A percentile compares a stretch with the other conserved stretches of the same genome.
Conservation (phyloP, 2,113 vertebrate genomes). For the Xiphophorus hellerii region DNA sequence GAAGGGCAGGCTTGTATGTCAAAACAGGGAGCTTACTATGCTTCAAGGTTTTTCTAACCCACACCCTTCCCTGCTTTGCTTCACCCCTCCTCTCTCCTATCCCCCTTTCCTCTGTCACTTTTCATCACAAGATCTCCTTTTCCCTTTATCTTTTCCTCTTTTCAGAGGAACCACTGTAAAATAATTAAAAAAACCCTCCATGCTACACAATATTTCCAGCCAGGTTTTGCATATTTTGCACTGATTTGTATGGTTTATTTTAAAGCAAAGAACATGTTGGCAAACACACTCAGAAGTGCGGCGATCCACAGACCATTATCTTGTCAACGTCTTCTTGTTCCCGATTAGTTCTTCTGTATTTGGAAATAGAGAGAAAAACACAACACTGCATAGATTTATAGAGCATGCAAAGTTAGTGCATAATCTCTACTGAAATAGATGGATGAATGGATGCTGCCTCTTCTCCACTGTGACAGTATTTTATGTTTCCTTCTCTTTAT, state of each 20-base stretch:
- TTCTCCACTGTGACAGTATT: too few species aligned
- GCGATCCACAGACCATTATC: too few species aligned
- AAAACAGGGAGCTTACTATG: slow-evolving; percentile 78
- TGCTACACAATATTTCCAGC: neutral
- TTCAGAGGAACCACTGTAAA: slow-evolving; percentile 9
- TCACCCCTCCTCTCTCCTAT: slow-evolving; percentile 48
- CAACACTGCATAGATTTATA: too few species aligned
- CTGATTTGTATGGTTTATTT: neutral
- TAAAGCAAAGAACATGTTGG: neutral
- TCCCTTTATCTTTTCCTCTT: slow-evolving; percentile 60
- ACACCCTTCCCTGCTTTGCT: slow-evolving; percentile 66
- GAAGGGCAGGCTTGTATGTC: slow-evolving; percentile 76
- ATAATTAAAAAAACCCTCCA: neutral
- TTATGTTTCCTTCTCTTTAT: too few species aligned
- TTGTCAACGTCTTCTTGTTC: too few species aligned
- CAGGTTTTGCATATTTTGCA: neutral
- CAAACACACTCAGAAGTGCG: neutral
- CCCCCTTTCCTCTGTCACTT: slow-evolving; percentile 51
- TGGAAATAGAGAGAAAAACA: too few species aligned
- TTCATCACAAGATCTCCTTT: slow-evolving; percentile 42
- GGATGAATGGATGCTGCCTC: too few species aligned
- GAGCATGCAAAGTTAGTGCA: too few species aligned
- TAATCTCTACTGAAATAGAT: too few species aligned
- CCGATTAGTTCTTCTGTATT: too few species aligned
- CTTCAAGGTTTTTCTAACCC: slow-evolving; percentile 69